phyloP scores from a whole-genome alignment of 2,888 invertebrate genomes.

The Margaritifera margaritifera region DNA sequence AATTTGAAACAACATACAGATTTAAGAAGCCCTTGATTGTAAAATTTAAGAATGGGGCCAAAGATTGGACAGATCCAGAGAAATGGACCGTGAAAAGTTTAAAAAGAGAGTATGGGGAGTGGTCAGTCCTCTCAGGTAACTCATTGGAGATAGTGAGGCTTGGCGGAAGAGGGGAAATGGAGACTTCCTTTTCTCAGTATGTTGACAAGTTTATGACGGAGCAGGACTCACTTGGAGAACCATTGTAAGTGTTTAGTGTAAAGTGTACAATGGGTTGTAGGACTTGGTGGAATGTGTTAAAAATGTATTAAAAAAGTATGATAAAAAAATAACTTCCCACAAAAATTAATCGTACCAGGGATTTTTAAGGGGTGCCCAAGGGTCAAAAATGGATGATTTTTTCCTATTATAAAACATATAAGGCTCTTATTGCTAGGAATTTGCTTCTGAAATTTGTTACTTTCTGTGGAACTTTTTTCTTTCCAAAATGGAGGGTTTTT shows the following conservation, averaged over 20 bases:
- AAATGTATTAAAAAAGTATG: too few species aligned
- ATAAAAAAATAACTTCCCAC: too few species aligned
- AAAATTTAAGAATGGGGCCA: constrained; percentile 57
- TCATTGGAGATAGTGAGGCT: constrained; percentile 62
- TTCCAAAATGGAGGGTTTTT: too few species aligned
- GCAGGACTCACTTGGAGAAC: constrained; percentile 41
- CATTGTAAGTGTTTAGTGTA: constrained; percentile 45
- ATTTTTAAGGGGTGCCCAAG: too few species aligned
- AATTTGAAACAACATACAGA: constrained; percentile 57
- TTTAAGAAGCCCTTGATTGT: constrained; percentile 61
- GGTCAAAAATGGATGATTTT: too few species aligned
- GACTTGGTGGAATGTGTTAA: not conserved
- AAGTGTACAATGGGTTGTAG: not conserved
- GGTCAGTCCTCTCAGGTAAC: constrained; percentile 55
- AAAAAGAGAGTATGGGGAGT: constrained; percentile 55
- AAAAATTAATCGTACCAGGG: too few species aligned
- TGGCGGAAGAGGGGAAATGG: constrained; percentile 59
- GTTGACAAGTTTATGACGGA: constrained; percentile 45
- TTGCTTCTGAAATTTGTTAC: too few species aligned
- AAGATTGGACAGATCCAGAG: constrained; percentile 58
- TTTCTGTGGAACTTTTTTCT: too few species aligned
- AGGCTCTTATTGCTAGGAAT: too few species aligned
- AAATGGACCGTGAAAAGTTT: constrained; percentile 53
- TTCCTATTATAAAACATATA: too few species aligned
- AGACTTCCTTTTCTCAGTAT: constrained; percentile 53